These are phyloP conservation scores for Brachyptera putata DNA, from an alignment of 2,888 invertebrate genomes.

Conservation along the genomic window DNA sequence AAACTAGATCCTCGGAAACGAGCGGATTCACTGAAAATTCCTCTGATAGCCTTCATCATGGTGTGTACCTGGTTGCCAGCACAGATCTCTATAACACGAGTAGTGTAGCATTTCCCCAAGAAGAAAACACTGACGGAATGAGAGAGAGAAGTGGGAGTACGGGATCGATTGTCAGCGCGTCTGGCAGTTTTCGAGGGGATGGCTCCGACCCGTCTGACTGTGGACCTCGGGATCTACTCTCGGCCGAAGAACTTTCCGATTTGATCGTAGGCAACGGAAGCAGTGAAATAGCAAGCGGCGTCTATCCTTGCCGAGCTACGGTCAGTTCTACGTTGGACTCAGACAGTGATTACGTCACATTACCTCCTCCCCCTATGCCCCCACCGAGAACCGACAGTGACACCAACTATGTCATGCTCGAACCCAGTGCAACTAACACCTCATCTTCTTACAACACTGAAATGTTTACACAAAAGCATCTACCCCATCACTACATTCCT, in stretches of 20 bases:
- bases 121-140: constrained; percentile 44
- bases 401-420: constrained; percentile 45
- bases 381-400: constrained; percentile 43
- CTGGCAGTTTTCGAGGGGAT: constrained; percentile 77
- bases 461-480: background rate
- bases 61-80: constrained; percentile 19
- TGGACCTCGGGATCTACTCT: constrained; percentile 63
- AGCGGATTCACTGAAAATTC: constrained; percentile 59
- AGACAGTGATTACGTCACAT: constrained; percentile 83
- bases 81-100: background rate
- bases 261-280: constrained; percentile 63
- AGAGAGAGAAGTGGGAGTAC: constrained; percentile 60
- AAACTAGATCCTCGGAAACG: constrained; percentile 70
- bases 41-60: constrained; percentile 25
- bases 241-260: constrained; percentile 79
- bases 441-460: constrained; percentile 47
- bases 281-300: constrained; percentile 47
- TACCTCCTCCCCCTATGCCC: constrained; percentile 41
- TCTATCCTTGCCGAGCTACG: constrained; percentile 71
- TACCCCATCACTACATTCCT: constrained; percentile 6
- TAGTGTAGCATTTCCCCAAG: background rate
- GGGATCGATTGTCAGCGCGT: constrained; percentile 70
- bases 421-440: constrained; percentile 49
- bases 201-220: constrained; percentile 84
- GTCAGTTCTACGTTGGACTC: constrained; percentile 83